Base-by-base conservation (phyloP, 2,888 invertebrate species). In the Melipona beecheii region DNA sequence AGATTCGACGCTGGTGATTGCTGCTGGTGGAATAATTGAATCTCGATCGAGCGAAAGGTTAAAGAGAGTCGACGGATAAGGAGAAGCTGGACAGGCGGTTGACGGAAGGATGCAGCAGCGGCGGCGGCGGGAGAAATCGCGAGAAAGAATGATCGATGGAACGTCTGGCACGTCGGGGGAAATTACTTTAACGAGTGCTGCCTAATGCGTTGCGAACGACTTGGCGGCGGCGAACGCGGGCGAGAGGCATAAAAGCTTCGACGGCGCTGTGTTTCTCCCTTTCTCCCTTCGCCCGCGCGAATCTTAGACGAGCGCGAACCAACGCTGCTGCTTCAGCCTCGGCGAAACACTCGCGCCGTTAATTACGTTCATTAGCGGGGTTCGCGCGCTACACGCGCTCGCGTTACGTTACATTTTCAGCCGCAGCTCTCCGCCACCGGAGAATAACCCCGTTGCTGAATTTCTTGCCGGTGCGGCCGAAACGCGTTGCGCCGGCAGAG, bases 111-210 rank as follows among this genome's bases (percentile, higher is more conserved):
- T 81, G 81, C 62, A 43, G 65, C 66, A 56, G 52, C 62, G 49
- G 52, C 27, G 2, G 24, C 31, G 68, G n/a, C 62, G 27, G 27
- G 1, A 31, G 69, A 70, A 78, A 87, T 62, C 58, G 72, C 60
- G 58, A 60, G 77, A 56, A 65, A 68, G 82, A 77, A 88, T 86
- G 85, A 85, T 85, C 81, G 86, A 86, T 87, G 87, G 75, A 77
- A 80, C 56, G 83, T 83, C 74, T 76, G 43, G 75, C 31, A 66
- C 68, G 24, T 70, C 68, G 72, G 43, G 43, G 87, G 50, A 81
- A 82, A 87, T 88, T 85, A 80, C 83, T 83, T 79, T 79, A 88
- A 88, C 86, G 81, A 85, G 82, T 77, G 24, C 36, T 79, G 75
- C 49, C 87, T 88, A 88, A 88, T 88, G 88, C 87, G 81, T 85